Evolutionary conservation across 2,113 vertebrate genomes (phyloP).

Genomic region (Harpagus bidentatus): DNA sequence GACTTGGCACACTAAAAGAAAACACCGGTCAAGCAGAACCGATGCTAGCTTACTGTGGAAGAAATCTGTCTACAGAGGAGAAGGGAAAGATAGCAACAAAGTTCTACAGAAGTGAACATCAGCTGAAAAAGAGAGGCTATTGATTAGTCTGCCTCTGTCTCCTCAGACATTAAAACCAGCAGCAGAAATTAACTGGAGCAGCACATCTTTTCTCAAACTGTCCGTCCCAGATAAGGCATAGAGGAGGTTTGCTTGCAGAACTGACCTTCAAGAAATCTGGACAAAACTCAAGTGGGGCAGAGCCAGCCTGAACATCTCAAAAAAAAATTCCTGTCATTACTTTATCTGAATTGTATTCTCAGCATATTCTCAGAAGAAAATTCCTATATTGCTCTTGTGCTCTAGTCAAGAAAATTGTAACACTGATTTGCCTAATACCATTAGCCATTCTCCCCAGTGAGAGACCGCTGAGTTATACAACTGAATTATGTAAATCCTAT

Average conservation of each 20-base stretch:
- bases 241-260: not conserved
- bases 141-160: not conserved
- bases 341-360: not conserved
- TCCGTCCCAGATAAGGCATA: not conserved
- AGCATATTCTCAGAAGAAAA: not conserved
- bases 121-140: not conserved
- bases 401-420: not conserved
- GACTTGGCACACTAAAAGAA: not conserved
- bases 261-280: not conserved
- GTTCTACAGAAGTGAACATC: not conserved
- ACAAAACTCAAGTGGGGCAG: not conserved
- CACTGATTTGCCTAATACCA: not conserved
- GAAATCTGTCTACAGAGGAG: not conserved
- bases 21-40: not conserved
- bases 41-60: not conserved
- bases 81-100: not conserved
- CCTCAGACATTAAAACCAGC: not conserved
- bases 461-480: not conserved
- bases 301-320: not conserved
- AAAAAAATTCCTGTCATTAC: not conserved
- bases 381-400: not conserved
- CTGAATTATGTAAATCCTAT: not conserved
- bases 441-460: not conserved
- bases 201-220: not conserved
- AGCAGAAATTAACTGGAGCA: not conserved